Percentiles rank a stretch among this genome's conserved stretches.
These are phyloP conservation scores for Botia almorhae DNA, from an alignment of 2,797 vertebrate species.

Conservation along the genomic window DNA sequence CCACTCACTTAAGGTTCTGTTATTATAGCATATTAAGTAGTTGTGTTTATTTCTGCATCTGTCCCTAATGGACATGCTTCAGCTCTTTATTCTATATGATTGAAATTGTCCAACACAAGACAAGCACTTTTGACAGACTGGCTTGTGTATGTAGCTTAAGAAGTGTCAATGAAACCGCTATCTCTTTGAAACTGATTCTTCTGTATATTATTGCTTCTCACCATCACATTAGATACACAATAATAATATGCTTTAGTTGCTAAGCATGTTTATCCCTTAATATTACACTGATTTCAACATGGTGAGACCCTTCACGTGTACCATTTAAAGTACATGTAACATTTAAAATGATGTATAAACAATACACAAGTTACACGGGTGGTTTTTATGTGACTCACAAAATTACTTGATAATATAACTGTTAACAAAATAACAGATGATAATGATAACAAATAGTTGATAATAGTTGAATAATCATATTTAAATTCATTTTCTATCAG, in stretches of 20 bases:
- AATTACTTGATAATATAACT: not conserved
- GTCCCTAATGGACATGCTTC: not conserved
- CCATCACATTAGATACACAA: not conserved
- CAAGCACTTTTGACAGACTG: not conserved
- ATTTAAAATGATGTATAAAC: not conserved
- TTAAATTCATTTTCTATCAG: not conserved
- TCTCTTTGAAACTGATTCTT: not conserved
- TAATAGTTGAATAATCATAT: no score
- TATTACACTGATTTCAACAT: not conserved
- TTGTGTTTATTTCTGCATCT: not conserved
- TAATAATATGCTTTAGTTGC: not conserved
- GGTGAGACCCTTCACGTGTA: not conserved
- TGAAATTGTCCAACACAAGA: not conserved
- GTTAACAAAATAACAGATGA: constrained; percentile 8
- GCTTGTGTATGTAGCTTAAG: not conserved
- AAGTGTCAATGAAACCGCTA: not conserved
- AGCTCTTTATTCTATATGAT: not conserved
- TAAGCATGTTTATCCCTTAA: not conserved
- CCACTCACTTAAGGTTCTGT: not conserved
- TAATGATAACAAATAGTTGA: not conserved
- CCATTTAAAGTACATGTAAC: not conserved
- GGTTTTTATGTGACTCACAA: not conserved
- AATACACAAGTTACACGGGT: not conserved
- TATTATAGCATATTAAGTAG: not conserved
- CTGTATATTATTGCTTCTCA: not conserved